phyloP scores from a whole-genome alignment of 30 jellyfish, hydroid and myxozoan genomes.

The Aurelia sp. region DNA sequence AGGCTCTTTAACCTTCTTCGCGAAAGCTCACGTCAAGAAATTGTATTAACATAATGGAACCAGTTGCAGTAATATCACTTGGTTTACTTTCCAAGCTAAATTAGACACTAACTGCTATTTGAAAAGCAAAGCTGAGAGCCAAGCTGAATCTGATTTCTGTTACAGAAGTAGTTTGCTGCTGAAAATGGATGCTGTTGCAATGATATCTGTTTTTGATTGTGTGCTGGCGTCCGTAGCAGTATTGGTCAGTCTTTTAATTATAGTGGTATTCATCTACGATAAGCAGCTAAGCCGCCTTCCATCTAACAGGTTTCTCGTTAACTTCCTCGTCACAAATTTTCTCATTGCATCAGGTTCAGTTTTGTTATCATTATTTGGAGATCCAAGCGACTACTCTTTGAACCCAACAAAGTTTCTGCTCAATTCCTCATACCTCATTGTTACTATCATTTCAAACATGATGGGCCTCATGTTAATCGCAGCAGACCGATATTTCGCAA shows the following conservation, averaged over 20 bases:
- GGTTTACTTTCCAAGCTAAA: too few relatives aligned
- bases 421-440: slow-evolving; percentile 10
- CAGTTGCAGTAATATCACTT: too few relatives aligned
- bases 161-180: too few relatives aligned
- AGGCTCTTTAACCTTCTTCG: too few relatives aligned
- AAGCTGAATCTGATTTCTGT: too few relatives aligned
- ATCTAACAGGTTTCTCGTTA: slow-evolving; percentile 45
- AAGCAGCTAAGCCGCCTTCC: slow-evolving; percentile 33
- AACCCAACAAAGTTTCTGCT: slow-evolving; percentile 19
- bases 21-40: too few relatives aligned
- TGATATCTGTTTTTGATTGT: slow-evolving; percentile 3
- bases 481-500: slow-evolving; percentile 62
- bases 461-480: slow-evolving; percentile 41
- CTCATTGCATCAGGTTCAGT: slow-evolving; percentile 53
- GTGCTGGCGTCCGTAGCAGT: slow-evolving; percentile 9
- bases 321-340: slow-evolving; percentile 51
- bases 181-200: too few relatives aligned
- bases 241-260: slow-evolving; percentile 9
- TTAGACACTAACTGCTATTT: too few relatives aligned
- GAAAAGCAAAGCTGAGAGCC: too few relatives aligned
- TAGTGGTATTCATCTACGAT: slow-evolving; percentile 21
- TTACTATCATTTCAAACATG: slow-evolving; percentile 15
- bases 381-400: slow-evolving; percentile 9
- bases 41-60: too few relatives aligned
- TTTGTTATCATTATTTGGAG: background rate